These are phyloP conservation scores for Bovichtus variegatus DNA, from an alignment of 2,797 vertebrate species.

Conservation along the genomic window DNA sequence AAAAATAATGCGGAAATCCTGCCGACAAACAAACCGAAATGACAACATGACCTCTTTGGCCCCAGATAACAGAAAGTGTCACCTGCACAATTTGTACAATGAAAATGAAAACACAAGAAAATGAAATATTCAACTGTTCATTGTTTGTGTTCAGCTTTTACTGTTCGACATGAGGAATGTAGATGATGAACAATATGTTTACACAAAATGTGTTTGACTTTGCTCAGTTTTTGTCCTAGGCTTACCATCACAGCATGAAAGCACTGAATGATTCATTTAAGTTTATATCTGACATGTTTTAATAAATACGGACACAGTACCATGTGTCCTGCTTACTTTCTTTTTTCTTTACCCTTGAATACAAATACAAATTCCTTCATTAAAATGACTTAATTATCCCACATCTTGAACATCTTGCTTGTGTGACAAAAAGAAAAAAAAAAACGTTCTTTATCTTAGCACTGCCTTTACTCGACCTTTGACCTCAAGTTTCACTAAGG, in stretches of 20 bases:
- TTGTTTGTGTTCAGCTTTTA: too few relatives aligned
- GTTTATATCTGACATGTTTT: background rate
- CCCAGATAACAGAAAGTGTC: background rate
- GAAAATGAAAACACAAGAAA: too few relatives aligned
- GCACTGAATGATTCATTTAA: background rate
- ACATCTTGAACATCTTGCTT: background rate
- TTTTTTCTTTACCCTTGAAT: background rate
- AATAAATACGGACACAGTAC: background rate
- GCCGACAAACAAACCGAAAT: too few relatives aligned
- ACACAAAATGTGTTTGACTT: too few relatives aligned
- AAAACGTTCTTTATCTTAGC: background rate
- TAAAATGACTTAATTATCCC: background rate
- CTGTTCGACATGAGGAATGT: too few relatives aligned
- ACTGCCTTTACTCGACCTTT: constrained; percentile 33
- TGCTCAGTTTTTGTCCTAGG: background rate
- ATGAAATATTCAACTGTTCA: background rate
- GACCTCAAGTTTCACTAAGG: constrained; percentile 50
- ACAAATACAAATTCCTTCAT: background rate
- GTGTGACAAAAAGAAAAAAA: constrained; percentile 55
- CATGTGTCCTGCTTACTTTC: background rate
- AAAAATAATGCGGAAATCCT: too few relatives aligned
- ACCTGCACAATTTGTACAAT: background rate
- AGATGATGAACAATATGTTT: too few relatives aligned
- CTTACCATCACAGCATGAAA: background rate
- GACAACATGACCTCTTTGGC: too few relatives aligned